Percentiles rank a stretch among this genome's conserved stretches.
Evolutionary conservation across 2,113 vertebrate genomes (phyloP).

Genomic region (Solea senegalensis): DNA sequence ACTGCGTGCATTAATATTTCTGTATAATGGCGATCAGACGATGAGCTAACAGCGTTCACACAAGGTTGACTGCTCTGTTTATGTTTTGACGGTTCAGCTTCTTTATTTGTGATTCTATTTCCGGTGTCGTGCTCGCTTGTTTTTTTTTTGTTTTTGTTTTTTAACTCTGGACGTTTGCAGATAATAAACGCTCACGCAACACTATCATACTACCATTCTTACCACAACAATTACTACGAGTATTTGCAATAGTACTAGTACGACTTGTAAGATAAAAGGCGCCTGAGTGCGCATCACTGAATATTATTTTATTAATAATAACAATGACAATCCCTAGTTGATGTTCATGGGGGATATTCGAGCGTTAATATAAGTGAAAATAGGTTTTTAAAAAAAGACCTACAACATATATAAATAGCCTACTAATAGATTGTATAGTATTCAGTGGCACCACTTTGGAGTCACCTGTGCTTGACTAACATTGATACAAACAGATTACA

Average conservation of each 20-base stretch:
- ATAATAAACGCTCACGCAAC: not conserved
- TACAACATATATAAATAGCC: too few relatives aligned
- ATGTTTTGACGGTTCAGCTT: constrained; percentile 80
- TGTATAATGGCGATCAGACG: constrained; percentile 3
- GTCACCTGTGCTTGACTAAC: too few relatives aligned
- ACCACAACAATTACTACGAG: not conserved
- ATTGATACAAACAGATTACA: too few relatives aligned
- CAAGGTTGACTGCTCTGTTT: constrained; percentile 74
- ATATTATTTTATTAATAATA: too few relatives aligned
- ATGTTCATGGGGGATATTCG: too few relatives aligned
- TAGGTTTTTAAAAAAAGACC: too few relatives aligned
- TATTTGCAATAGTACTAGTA: not conserved
- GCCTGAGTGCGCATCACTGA: too few relatives aligned
- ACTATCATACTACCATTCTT: not conserved
- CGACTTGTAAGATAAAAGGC: not conserved
- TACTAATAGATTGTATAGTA: too few relatives aligned
- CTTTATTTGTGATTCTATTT: constrained; percentile 60
- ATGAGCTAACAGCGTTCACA: constrained; percentile 43
- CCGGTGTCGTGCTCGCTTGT: constrained; percentile 60
- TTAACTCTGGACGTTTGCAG: constrained; percentile 54
- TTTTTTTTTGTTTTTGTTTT: not conserved
- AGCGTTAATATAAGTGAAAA: too few relatives aligned
- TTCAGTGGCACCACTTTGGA: too few relatives aligned
- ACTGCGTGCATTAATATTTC: constrained; percentile 28
- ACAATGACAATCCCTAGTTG: too few relatives aligned